phyloP scores from a whole-genome alignment of 1,140 invertebrate genomes.

The Halictus rubicundus region DNA sequence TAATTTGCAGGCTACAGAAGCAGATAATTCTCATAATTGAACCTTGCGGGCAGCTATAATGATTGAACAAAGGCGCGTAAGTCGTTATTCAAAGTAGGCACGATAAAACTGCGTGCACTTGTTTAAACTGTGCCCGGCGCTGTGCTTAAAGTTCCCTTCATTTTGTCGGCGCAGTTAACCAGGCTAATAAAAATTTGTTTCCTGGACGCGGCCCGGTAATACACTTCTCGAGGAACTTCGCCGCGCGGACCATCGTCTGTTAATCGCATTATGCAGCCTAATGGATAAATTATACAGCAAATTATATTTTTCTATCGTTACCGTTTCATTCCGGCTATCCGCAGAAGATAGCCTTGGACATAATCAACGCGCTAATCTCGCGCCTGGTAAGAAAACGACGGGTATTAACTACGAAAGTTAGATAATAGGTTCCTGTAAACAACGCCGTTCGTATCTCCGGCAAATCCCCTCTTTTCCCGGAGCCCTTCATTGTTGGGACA shows the following conservation, averaged over 20 bases:
- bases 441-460: constrained; percentile 28
- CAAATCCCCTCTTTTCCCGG: neutral
- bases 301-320: constrained; percentile 21
- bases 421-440: constrained; percentile 45
- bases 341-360: neutral
- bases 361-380: constrained; percentile 43
- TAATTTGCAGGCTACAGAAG: too few species aligned
- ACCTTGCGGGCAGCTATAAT: neutral
- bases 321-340: neutral
- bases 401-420: constrained; percentile 38
- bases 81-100: too few species aligned
- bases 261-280: neutral
- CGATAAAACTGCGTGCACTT: too few species aligned
- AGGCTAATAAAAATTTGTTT: neutral
- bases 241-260: neutral
- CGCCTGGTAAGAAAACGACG: constrained; percentile 24
- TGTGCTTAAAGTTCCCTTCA: neutral
- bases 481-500: constrained; percentile 31
- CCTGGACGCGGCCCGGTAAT: neutral
- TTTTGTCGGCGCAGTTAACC: neutral
- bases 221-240: neutral
- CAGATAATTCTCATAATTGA: too few species aligned
- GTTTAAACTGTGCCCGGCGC: neutral
- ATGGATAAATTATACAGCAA: constrained; percentile 12
- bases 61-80: neutral